Evolutionary conservation across 2,797 vertebrate species (phyloP).

Genomic region (Emydoidea blandingii): DNA sequence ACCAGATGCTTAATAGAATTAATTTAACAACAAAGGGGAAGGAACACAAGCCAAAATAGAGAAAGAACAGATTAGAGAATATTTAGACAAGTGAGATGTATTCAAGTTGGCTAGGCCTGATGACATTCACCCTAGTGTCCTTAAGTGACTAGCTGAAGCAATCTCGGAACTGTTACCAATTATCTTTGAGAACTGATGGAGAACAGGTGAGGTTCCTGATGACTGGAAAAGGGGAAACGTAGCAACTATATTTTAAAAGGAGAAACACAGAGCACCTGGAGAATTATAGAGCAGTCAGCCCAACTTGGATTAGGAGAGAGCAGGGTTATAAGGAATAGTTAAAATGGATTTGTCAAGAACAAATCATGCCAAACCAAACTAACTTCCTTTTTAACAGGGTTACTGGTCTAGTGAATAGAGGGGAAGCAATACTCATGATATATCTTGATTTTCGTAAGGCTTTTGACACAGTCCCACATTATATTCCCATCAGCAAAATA

Average conservation of each 20-base stretch:
- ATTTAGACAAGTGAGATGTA: background rate
- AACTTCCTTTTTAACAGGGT: background rate
- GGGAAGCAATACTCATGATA: background rate
- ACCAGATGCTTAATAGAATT: background rate
- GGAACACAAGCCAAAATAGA: background rate
- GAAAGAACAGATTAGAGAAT: background rate
- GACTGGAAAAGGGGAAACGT: background rate
- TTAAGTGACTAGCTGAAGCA: background rate
- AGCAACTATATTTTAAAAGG: background rate
- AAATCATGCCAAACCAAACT: background rate
- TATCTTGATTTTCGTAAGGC: background rate
- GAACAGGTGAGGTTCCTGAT: background rate
- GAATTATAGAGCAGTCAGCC: background rate
- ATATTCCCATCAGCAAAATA: background rate
- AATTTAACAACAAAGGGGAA: background rate
- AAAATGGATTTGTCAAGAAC: background rate
- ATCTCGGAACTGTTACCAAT: background rate
- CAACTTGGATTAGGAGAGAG: background rate
- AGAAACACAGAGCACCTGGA: background rate
- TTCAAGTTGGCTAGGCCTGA: background rate
- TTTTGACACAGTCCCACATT: background rate
- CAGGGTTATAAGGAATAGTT: background rate
- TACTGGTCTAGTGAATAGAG: background rate
- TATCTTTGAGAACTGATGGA: background rate
- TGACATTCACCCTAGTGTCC: background rate